Evolutionary conservation across 2,113 vertebrate genomes (phyloP).

Genomic region (Oenanthe oenanthe): DNA sequence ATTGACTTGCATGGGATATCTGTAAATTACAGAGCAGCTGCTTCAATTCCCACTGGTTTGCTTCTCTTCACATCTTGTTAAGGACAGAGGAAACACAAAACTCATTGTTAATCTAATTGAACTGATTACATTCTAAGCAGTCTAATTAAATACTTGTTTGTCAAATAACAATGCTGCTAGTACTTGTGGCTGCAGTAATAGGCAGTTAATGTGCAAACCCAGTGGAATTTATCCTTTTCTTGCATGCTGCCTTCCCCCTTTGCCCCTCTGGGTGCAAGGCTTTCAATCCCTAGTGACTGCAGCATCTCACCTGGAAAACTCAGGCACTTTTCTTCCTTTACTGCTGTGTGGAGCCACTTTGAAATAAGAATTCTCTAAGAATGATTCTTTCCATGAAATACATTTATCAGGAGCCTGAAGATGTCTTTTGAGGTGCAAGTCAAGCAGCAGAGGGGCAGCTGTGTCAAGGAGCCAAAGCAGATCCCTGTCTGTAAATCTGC

Average conservation of each 20-base stretch:
- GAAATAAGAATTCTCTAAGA: neutral
- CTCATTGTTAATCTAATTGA: neutral
- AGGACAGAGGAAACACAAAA: neutral
- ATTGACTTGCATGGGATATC: neutral
- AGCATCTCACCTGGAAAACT: neutral
- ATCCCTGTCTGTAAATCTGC: neutral
- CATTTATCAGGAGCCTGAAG: neutral
- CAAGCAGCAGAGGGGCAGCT: neutral
- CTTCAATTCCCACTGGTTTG: neutral
- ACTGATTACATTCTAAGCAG: neutral
- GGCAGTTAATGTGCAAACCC: neutral
- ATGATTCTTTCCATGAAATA: neutral
- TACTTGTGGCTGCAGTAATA: neutral
- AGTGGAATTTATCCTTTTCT: neutral
- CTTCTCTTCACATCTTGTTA: neutral
- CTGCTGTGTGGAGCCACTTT: neutral
- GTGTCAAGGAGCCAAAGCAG: neutral
- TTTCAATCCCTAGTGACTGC: neutral
- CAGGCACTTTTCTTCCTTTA: accelerated
- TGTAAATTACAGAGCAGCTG: neutral
- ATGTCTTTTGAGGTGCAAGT: neutral
- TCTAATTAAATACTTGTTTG: neutral
- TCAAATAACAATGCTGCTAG: neutral
- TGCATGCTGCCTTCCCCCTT: neutral
- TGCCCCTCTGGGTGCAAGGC: neutral